phyloP scores from a whole-genome alignment of 2,888 invertebrate species.

The Ornithoptera priamus region DNA sequence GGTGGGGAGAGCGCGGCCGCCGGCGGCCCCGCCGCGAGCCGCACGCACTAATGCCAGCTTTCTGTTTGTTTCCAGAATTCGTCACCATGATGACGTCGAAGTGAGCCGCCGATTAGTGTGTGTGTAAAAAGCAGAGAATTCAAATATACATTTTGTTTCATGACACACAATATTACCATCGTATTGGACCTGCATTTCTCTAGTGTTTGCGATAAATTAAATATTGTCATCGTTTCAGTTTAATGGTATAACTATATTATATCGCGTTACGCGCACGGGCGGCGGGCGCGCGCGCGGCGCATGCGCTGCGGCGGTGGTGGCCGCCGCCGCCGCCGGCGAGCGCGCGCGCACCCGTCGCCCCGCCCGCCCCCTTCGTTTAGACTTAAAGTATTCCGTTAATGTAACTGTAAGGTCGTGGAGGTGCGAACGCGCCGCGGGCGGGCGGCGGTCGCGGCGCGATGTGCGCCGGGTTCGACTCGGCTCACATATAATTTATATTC shows the following conservation, averaged over 20 bases:
- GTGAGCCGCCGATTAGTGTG: constrained; percentile 89
- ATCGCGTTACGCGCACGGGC: constrained; percentile 38
- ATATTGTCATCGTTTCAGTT: constrained; percentile 79
- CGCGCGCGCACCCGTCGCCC: constrained; percentile 38
- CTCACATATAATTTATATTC: constrained; percentile 58
- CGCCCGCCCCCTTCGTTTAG: constrained; percentile 67
- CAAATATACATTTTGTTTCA: constrained; percentile 83
- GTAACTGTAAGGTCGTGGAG: constrained; percentile 74
- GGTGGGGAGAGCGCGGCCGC: constrained; percentile 4
- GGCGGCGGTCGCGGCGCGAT: constrained; percentile 70
- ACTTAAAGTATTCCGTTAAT: constrained; percentile 80
- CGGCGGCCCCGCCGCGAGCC: constrained; percentile 40
- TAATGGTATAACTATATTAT: constrained; percentile 54
- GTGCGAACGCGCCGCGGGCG: constrained; percentile 71
- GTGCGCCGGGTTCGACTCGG: constrained; percentile 57
- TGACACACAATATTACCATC: constrained; percentile 82
- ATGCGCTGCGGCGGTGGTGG: constrained; percentile 22
- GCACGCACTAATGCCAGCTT: constrained; percentile 40
- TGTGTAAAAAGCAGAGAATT: constrained; percentile 81
- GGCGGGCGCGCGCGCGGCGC: constrained; percentile 39
- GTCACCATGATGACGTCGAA: constrained; percentile 99
- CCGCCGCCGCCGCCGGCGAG: constrained; percentile 40
- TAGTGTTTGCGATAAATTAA: constrained; percentile 81
- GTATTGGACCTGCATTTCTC: constrained; percentile 82
- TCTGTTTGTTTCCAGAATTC: constrained; percentile 89